phyloP scores from a whole-genome alignment of 2,113 vertebrate genomes.

The Vimba vimba region DNA sequence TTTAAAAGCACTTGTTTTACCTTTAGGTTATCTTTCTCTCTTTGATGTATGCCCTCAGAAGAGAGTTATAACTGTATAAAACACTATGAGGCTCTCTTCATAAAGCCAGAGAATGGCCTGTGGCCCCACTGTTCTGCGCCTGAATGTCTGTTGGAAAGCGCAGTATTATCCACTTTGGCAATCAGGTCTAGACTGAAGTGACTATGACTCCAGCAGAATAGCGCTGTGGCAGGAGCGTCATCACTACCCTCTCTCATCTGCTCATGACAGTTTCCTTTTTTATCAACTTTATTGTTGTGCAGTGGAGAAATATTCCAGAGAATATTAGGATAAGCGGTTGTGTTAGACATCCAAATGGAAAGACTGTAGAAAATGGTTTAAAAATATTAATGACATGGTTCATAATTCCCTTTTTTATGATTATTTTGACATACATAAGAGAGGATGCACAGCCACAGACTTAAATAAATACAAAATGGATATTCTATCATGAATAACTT shows the following conservation, averaged over 20 bases:
- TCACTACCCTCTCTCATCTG: slow-evolving; percentile 6
- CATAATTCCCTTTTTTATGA: not conserved
- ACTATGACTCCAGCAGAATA: slow-evolving; percentile 38
- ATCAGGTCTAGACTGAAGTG: slow-evolving; percentile 54
- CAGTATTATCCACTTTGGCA: slow-evolving; percentile 56
- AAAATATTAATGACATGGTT: not conserved
- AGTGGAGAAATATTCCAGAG: slow-evolving; percentile 4
- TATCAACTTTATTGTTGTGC: not conserved
- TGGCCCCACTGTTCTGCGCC: not conserved
- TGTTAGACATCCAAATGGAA: not conserved
- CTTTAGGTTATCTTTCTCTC: not conserved
- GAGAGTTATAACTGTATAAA: slow-evolving; percentile 35
- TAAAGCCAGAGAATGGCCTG: slow-evolving; percentile 40
- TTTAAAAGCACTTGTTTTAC: not conserved
- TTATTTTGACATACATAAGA: not conserved
- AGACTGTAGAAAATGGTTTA: not conserved
- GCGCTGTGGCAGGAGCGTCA: slow-evolving; percentile 8
- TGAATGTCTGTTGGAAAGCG: slow-evolving; percentile 45
- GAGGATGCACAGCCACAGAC: not conserved
- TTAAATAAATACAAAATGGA: not conserved
- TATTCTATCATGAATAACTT: not conserved
- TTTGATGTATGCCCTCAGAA: slow-evolving; percentile 12
- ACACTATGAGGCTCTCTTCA: slow-evolving; percentile 41
- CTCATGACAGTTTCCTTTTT: slow-evolving; percentile 18
- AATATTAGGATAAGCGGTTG: not conserved